These are phyloP conservation scores for Umimayanthus chanpuru DNA, from an alignment of 92 coral and sea anemone species.

Conservation along the genomic window DNA sequence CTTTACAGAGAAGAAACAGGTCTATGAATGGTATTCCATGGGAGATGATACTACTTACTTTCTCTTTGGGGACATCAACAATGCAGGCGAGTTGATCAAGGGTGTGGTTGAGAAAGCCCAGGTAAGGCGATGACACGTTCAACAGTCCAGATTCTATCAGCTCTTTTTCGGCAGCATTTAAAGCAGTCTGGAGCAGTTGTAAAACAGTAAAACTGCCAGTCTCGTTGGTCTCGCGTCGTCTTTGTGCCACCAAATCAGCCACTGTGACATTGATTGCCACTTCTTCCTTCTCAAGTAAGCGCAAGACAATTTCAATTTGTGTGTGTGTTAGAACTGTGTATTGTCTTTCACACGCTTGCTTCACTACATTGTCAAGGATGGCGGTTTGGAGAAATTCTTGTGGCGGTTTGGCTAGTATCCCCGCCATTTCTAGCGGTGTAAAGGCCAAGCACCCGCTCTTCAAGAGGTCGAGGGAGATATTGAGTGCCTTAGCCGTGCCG, in stretches of 20 bases:
- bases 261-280: background rate
- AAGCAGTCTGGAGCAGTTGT: conserved; percentile 16
- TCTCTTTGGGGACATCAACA: background rate
- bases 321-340: background rate
- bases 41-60: conserved; percentile 19
- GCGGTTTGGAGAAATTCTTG: background rate
- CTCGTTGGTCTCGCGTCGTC: background rate
- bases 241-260: background rate
- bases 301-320: background rate
- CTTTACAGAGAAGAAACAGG: no score
- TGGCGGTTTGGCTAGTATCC: conserved; percentile 8
- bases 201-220: conserved; percentile 8
- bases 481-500: conserved; percentile 2
- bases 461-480: background rate
- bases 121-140: no score
- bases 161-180: no score
- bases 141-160: no score
- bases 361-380: background rate
- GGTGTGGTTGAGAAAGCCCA: background rate
- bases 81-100: conserved; percentile 21
- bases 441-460: conserved; percentile 14
- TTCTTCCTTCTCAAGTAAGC: background rate
- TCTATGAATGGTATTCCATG: no score
- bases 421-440: conserved; percentile 23
- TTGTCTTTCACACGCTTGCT: conserved; percentile 1